A percentile compares a stretch with the other conserved stretches of the same genome.
These are phyloP conservation scores for Callithrix jacchus DNA, from an alignment of 2,113 vertebrate species.

Conservation along the genomic window DNA sequence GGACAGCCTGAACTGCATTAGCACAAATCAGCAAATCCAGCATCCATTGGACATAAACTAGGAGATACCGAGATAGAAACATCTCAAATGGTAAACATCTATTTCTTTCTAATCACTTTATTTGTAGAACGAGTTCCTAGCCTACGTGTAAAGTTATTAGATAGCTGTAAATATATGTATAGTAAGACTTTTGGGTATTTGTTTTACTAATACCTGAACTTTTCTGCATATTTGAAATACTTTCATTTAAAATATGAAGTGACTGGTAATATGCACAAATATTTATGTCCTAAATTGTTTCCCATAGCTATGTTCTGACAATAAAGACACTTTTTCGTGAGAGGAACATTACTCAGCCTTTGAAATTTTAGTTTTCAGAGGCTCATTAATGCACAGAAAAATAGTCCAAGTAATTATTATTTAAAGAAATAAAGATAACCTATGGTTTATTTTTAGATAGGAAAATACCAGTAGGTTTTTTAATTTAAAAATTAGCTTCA, in stretches of 20 bases:
- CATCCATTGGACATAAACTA: background rate
- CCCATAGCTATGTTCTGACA: background rate
- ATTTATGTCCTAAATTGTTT: background rate
- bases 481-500: background rate
- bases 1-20: background rate
- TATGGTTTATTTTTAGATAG: background rate
- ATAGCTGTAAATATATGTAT: background rate
- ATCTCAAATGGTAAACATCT: background rate
- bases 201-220: background rate
- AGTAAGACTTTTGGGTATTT: background rate
- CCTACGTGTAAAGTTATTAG: rapidly evolving
- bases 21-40: background rate
- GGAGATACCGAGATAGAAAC: background rate
- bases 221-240: background rate
- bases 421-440: background rate
- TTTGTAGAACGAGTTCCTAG: background rate
- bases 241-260: background rate
- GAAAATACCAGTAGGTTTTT: background rate
- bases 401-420: background rate
- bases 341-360: background rate
- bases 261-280: background rate
- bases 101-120: background rate
- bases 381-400: background rate
- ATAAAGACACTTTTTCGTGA: background rate
- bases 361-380: background rate